These are phyloP conservation scores for Altica lythri DNA, from an alignment of 2,888 invertebrate genomes.

Conservation along the genomic window DNA sequence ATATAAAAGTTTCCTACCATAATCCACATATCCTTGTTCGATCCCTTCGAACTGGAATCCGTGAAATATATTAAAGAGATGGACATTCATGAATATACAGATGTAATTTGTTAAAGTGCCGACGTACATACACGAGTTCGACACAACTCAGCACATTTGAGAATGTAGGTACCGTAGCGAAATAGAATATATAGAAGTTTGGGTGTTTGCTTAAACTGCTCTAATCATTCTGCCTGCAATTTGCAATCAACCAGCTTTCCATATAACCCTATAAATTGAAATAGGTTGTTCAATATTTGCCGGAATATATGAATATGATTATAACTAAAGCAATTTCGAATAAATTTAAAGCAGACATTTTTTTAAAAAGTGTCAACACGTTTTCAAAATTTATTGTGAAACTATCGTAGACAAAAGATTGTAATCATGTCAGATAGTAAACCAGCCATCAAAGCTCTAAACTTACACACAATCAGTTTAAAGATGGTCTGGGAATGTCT, in stretches of 20 bases:
- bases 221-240: background rate
- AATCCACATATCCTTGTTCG: background rate
- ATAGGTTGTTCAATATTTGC: background rate
- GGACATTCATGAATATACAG: constrained; percentile 49
- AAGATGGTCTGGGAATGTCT: too few relatives aligned
- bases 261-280: background rate
- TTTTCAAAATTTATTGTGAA: too few relatives aligned
- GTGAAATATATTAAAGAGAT: constrained; percentile 24
- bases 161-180: background rate
- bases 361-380: too few relatives aligned
- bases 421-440: too few relatives aligned
- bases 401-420: too few relatives aligned
- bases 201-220: background rate
- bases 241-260: background rate
- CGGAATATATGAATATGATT: background rate
- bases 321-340: too few relatives aligned
- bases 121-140: constrained; percentile 37
- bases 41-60: background rate
- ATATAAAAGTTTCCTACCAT: constrained; percentile 1
- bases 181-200: background rate
- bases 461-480: too few relatives aligned
- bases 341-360: too few relatives aligned
- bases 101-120: constrained; percentile 50
- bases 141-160: constrained; percentile 13
- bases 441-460: too few relatives aligned